Evolutionary conservation across 2,797 vertebrate genomes (phyloP), one percentile per base, ranked within the genome.

Genomic region (Pseudomugil gertrudae): DNA sequence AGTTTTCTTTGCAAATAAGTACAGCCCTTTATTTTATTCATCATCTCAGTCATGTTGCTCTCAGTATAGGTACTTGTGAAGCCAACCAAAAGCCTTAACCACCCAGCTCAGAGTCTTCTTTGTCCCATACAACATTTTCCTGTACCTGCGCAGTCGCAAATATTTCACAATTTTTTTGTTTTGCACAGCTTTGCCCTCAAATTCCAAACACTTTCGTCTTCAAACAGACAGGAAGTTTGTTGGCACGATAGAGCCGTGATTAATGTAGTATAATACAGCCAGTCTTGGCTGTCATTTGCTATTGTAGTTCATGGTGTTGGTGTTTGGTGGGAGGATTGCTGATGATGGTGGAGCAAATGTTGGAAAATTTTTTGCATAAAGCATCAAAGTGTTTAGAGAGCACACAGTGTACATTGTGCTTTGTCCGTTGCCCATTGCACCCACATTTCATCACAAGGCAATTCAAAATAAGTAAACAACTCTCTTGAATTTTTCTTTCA

Each of bases 361-460:
- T 74, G 67, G 70, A 61, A 74, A 77, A 66, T 3, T 64, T 69
- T 63, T 68, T 15, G 65, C 70, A 66, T 48, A 5, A 7, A 65
- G 68, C 79, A 72, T 81, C 69, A 80, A 78, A 69, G 67, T 80
- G 80, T 81, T 80, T 84, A 57, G 51, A 51, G 6, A n/a, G 62
- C 72, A 78, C 69, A 74, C 67, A 38, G 72, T 64, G 66, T 79
- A 71, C 56, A 75, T 85, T 85, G 77, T 85, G 74, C 60, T 69
- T 71, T 78, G 66, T 70, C 60, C 58, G 35, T 64, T 74, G 57
- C 80, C 69, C 35, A 55, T 85, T 87, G 81, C 89, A 75, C 65
- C 72, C 79, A 84, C 78, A 57, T 91, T 90, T 91, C 83, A 90
- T 90, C 86, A 84, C 71, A 75, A 84, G 69, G 76, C 58, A 76